phyloP scores from a whole-genome alignment of 2,113 vertebrate genomes.

The Scytalopus superciliaris region DNA sequence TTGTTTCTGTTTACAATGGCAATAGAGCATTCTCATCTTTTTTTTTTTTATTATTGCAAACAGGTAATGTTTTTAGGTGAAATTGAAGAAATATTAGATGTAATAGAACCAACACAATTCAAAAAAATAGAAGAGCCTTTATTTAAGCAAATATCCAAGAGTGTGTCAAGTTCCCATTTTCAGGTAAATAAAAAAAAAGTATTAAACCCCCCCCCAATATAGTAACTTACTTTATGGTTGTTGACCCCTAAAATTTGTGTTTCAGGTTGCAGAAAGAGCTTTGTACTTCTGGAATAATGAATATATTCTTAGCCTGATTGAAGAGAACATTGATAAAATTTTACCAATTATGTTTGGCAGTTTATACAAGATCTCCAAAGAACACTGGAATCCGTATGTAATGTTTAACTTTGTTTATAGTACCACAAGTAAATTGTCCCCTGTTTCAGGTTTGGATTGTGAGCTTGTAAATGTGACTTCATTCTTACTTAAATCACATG shows the following conservation, averaged over 20 bases:
- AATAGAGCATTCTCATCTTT: background rate
- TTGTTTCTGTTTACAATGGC: background rate
- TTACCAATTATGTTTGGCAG: constrained; percentile 97
- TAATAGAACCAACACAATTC: constrained; percentile 97
- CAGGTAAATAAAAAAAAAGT: constrained; percentile 78
- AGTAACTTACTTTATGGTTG: background rate
- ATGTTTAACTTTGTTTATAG: background rate
- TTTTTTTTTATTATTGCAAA: background rate
- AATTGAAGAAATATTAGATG: constrained; percentile 97
- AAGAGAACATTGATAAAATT: constrained; percentile 95
- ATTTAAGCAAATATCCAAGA: constrained; percentile 96
- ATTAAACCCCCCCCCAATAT: rapidly evolving
- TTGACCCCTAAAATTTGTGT: constrained; percentile 35
- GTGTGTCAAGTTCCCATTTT: constrained; percentile 97
- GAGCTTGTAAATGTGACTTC: background rate
- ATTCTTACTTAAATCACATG: background rate
- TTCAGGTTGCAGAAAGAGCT: constrained; percentile 95
- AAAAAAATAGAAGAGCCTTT: constrained; percentile 96
- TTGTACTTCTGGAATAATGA: constrained; percentile 99
- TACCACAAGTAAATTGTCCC: background rate
- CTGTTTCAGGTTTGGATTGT: background rate
- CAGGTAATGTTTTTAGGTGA: constrained; percentile 99
- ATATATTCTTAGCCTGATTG: constrained; percentile 97
- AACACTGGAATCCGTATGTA: constrained; percentile 99
- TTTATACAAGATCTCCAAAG: constrained; percentile 98